Percentiles rank a stretch among this genome's conserved stretches.
These are phyloP conservation scores for Sinelater perroti DNA, from an alignment of 2,888 invertebrate species.

Conservation along the genomic window DNA sequence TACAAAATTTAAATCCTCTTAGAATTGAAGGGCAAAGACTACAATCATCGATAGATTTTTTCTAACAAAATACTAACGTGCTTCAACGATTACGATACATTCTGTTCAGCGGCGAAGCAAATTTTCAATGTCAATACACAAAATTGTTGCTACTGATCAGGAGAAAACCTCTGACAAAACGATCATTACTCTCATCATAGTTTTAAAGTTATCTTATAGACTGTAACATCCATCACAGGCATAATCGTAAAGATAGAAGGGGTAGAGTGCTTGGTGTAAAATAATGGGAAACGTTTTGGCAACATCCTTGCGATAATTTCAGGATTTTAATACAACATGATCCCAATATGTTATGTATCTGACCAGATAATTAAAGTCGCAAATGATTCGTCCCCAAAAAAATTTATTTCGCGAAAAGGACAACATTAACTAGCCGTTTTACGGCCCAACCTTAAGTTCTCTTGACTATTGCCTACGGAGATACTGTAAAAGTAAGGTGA, in stretches of 20 bases:
- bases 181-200: background rate
- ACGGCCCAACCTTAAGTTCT: background rate
- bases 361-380: too few species aligned
- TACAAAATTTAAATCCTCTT: background rate
- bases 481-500: background rate
- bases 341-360: too few species aligned
- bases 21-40: background rate
- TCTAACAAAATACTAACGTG: background rate
- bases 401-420: too few species aligned
- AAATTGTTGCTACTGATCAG: background rate
- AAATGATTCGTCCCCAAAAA: too few species aligned
- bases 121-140: background rate
- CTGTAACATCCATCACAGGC: background rate
- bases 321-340: background rate
- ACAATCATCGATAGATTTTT: background rate
- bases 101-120: background rate
- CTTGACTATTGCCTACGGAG: background rate
- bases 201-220: background rate
- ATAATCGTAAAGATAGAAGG: background rate
- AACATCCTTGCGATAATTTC: background rate
- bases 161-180: background rate
- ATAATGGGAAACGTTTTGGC: background rate
- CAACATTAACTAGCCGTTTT: too few species aligned
- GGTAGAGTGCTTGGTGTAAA: background rate
- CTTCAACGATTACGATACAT: background rate